Base-by-base conservation (phyloP, 2,797 vertebrate species). In the Spizella passerina region DNA sequence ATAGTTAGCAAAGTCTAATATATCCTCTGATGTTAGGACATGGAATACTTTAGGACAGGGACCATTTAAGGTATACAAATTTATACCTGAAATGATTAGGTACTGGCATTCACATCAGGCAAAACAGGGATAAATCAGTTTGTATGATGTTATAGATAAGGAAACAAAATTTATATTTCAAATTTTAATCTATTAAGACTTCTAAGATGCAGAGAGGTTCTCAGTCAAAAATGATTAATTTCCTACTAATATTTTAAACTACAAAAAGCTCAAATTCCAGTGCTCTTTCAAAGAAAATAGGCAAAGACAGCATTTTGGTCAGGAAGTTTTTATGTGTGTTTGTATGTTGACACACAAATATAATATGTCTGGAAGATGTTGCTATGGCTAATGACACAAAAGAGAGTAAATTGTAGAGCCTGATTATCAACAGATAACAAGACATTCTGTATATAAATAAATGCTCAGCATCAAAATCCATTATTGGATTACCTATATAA, bases 401-500 rank as follows among this genome's bases (percentile, higher is more conserved):
- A 98, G 97, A 96, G 97, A 97, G 97, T 97, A 98, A 98, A 98
- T 98, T 98, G 98, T 97, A 97, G 97, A 97, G 96, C 96, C 96
- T 98, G 98, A 98, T 98, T 98, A 98, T 97, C 98, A 98, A 98
- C 97, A 98, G 98, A 98, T 98, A 98, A 98, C 97, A 98, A 98
- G 98, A 97, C 97, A 97, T 96, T 97, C 97, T 98, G 98, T 98
- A 97, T 98, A 98, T 98, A 98, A 98, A 98, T 98, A 98, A 98
- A 98, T 97, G 97, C 97, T 98, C 96, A 86, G 98, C 97, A 98
- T 98, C 98, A 97, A 98, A 98, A 94, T 97, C 97, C 98, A 98
- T 98, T 98, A 98, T 98, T 98, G 98, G 98, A 98, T 98, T 98
- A 98, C 98, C 98, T 98, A 97, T 98, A 98, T 98, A 98, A 98